Percentiles rank a stretch among this genome's conserved stretches.
phyloP scores from a whole-genome alignment of 2,113 vertebrate genomes.

The Typhlomys cinereus region DNA sequence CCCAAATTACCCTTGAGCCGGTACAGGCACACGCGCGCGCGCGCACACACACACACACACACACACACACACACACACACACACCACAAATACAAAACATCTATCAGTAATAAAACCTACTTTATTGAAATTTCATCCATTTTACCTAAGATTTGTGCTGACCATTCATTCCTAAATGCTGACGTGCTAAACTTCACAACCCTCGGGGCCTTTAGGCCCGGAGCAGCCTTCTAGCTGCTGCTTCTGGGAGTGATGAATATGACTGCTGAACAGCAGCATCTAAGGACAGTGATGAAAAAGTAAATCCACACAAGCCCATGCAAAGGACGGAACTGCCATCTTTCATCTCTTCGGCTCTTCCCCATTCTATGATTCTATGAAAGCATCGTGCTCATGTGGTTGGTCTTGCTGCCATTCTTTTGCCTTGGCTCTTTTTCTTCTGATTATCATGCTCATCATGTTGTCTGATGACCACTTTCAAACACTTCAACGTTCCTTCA shows the following conservation, averaged over 20 bases:
- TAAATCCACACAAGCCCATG: background rate
- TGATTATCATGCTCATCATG: background rate
- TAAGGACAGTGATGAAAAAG: background rate
- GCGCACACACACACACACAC: no score
- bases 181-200: background rate
- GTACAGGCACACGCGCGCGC: no score
- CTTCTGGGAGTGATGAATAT: background rate
- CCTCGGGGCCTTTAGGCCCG: no score
- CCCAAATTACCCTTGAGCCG: no score
- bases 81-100: no score
- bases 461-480: background rate
- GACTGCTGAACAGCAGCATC: background rate
- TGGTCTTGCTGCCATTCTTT: background rate
- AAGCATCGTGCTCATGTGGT: no score
- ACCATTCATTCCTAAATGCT: background rate
- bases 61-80: no score
- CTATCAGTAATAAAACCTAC: background rate
- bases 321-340: no score
- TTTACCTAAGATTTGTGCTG: background rate
- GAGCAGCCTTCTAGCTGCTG: rapidly evolving
- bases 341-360: background rate
- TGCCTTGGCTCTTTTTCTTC: background rate
- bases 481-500: background rate
- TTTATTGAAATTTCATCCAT: background rate
- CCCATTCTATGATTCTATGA: background rate